Conservation (phyloP, 2,797 vertebrate genomes). For the Selene dorsalis region DNA sequence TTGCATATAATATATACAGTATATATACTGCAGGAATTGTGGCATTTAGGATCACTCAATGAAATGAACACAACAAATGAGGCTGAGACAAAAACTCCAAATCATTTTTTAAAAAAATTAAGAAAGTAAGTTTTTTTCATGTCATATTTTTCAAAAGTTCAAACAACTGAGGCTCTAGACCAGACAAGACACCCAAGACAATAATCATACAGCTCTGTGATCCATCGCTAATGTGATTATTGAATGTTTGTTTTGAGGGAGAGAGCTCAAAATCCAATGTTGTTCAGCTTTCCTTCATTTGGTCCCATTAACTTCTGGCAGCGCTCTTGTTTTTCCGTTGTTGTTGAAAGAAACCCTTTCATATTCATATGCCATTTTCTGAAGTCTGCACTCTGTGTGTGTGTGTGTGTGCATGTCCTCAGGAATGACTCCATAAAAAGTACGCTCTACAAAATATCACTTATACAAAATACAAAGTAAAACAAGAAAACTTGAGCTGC, state of each 20-base stretch:
- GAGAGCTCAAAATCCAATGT: slow-evolving; percentile 74
- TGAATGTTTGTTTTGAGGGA: slow-evolving; percentile 81
- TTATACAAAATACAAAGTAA: slow-evolving; percentile 11
- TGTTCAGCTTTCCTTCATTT: slow-evolving; percentile 81
- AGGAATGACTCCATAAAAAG: slow-evolving; percentile 48
- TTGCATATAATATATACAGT: background rate
- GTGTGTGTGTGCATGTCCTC: slow-evolving; percentile 34
- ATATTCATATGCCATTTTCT: slow-evolving; percentile 78
- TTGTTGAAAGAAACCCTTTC: slow-evolving; percentile 78
- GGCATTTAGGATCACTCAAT: background rate
- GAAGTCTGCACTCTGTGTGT: slow-evolving; percentile 48
- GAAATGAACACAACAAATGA: background rate
- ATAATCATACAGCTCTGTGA: slow-evolving; percentile 74
- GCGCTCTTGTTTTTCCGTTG: slow-evolving; percentile 78
- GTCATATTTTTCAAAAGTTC: slow-evolving; percentile 20
- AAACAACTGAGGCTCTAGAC: slow-evolving; percentile 34
- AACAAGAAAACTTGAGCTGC: slow-evolving; percentile 29
- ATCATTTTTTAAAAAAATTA: slow-evolving; percentile 13
- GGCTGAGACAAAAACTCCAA: background rate
- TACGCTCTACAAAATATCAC: slow-evolving; percentile 32
- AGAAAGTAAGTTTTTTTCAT: slow-evolving; percentile 8
- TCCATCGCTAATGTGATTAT: slow-evolving; percentile 75
- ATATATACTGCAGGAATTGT: too few species aligned
- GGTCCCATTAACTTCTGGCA: slow-evolving; percentile 80
- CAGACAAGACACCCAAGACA: slow-evolving; percentile 67